Evolutionary conservation across 2,888 invertebrate species (phyloP).

Genomic region (Holacanthella duospinosa): DNA sequence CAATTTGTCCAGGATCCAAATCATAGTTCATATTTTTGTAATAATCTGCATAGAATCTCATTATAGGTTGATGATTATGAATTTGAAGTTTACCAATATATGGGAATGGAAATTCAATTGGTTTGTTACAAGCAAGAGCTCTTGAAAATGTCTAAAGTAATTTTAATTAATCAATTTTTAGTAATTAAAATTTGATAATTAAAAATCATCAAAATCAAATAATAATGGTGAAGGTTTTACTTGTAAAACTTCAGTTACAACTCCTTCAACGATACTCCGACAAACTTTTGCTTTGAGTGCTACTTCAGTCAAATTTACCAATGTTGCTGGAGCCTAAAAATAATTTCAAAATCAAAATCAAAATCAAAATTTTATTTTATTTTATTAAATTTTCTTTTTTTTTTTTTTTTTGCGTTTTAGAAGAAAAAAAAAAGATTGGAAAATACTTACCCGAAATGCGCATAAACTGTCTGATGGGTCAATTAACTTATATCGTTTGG

Average conservation of each 20-base stretch:
- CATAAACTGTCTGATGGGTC: neutral
- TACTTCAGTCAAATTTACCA: slow-evolving; percentile 19
- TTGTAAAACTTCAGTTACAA: slow-evolving; percentile 27
- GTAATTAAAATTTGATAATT: neutral
- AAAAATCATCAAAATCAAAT: too few species aligned
- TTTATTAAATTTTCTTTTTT: neutral
- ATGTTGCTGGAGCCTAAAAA: slow-evolving; percentile 11
- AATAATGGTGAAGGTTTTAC: too few species aligned
- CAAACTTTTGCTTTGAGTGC: slow-evolving; percentile 15
- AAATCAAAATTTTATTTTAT: neutral
- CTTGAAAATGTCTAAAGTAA: slow-evolving; percentile 19
- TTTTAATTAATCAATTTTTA: neutral
- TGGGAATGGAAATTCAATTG: slow-evolving; percentile 18
- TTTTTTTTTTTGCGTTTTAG: neutral
- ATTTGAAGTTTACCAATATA: slow-evolving; percentile 28
- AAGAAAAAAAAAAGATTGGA: neutral
- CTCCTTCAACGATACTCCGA: slow-evolving; percentile 23
- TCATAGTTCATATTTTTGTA: slow-evolving; percentile 18
- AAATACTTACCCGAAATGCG: neutral
- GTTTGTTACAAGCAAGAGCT: slow-evolving; percentile 26
- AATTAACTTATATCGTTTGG: neutral
- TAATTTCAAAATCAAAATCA: neutral
- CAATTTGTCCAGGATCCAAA: too few species aligned
- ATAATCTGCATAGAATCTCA: slow-evolving; percentile 30
- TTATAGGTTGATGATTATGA: slow-evolving; percentile 11